Conservation (phyloP, 2,113 vertebrate genomes). For the Orthonyx spaldingii region DNA sequence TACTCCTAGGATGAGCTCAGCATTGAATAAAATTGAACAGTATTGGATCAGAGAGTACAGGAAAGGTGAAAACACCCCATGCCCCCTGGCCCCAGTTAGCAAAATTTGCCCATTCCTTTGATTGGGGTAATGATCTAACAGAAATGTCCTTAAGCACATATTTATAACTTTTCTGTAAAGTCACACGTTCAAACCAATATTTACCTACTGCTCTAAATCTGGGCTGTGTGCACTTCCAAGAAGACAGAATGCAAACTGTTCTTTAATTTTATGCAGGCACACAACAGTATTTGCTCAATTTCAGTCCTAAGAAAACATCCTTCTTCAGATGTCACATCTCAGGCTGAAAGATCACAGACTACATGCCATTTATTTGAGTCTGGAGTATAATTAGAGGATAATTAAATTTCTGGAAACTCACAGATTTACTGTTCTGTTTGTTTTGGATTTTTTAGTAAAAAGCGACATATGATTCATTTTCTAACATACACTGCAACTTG, state of each 20-base stretch:
- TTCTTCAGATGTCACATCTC: not conserved
- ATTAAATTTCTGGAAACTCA: slow-evolving; percentile 20
- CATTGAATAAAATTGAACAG: not conserved
- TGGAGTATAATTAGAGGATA: not conserved
- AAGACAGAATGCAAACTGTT: not conserved
- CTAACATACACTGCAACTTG: not conserved
- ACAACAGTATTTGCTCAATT: not conserved
- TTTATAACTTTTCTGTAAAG: not conserved
- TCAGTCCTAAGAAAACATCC: not conserved
- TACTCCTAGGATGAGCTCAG: not conserved
- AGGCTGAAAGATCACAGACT: not conserved
- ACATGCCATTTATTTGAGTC: not conserved
- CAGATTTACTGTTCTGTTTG: not conserved
- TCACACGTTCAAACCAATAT: not conserved
- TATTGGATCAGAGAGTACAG: not conserved
- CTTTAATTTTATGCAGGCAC: not conserved
- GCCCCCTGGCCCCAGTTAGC: rapidly evolving
- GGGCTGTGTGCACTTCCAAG: not conserved
- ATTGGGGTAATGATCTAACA: not conserved
- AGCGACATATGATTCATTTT: not conserved
- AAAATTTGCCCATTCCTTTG: not conserved
- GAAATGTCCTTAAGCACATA: not conserved
- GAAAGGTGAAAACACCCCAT: not conserved
- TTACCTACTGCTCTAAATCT: not conserved
- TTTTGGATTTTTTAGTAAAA: not conserved